Evolutionary conservation across 2,797 vertebrate species (phyloP).

Genomic region (Chelidonichthys spinosus): DNA sequence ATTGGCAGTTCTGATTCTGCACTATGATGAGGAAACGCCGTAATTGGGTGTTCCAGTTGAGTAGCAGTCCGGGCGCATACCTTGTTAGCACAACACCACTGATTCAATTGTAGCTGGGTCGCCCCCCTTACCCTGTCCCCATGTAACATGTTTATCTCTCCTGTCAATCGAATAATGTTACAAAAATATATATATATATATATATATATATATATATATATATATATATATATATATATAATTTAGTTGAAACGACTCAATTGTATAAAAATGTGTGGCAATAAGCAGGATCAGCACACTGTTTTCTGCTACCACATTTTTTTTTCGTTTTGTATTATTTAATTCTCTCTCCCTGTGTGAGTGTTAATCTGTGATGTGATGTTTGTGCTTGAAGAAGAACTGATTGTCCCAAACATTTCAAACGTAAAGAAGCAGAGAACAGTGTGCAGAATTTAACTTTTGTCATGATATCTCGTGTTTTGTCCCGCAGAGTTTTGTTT

Average conservation of each 20-base stretch:
- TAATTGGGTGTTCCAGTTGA: not conserved
- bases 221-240: not conserved
- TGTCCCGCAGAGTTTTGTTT: not conserved
- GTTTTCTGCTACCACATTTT: not conserved
- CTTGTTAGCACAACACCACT: not conserved
- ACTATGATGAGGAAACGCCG: not conserved
- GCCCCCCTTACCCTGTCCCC: not conserved
- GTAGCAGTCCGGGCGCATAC: not conserved
- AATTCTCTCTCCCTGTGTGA: no score
- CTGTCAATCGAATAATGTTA: not conserved
- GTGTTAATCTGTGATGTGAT: not conserved
- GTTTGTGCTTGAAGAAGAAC: conserved; percentile 1
- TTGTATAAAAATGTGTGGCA: not conserved
- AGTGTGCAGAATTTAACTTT: not conserved
- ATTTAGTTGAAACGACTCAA: not conserved
- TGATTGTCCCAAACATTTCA: not conserved
- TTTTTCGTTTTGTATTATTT: not conserved
- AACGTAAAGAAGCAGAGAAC: not conserved
- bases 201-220: not conserved
- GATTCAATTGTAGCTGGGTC: not conserved
- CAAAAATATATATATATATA: not conserved
- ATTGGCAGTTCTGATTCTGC: not conserved
- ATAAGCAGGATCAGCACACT: not conserved
- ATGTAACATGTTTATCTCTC: not conserved
- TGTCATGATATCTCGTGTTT: not conserved